Evolutionary conservation across 2,888 invertebrate species (phyloP).

Genomic region (Agrochola litura): DNA sequence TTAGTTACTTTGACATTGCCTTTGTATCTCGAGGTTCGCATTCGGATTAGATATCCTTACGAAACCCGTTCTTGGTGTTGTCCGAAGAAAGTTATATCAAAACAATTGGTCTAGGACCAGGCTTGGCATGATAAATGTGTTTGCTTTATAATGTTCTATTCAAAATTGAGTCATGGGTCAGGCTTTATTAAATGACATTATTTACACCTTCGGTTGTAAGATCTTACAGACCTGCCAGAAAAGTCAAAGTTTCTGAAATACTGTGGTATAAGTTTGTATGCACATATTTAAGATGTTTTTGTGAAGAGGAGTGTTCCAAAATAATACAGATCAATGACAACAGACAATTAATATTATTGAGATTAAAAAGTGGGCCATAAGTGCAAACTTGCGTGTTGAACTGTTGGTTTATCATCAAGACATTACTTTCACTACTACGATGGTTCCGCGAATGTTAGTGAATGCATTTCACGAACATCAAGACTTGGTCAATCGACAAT

Average conservation of each 20-base stretch:
- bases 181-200: not conserved
- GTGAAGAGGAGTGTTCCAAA: not conserved
- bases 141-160: not conserved
- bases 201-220: not conserved
- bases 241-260: not conserved
- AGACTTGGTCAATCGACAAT: slow-evolving; percentile 62
- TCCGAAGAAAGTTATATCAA: slow-evolving; percentile 54
- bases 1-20: slow-evolving; percentile 52
- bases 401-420: slow-evolving; percentile 57
- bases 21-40: slow-evolving; percentile 32
- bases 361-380: slow-evolving; percentile 32
- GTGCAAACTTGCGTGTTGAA: slow-evolving; percentile 51
- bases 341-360: not conserved
- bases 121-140: slow-evolving; percentile 21
- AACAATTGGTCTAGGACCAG: slow-evolving; percentile 23
- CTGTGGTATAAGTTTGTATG: not conserved
- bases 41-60: slow-evolving; percentile 33
- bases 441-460: slow-evolving; percentile 75
- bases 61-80: slow-evolving; percentile 46
- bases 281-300: not conserved
- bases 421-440: slow-evolving; percentile 80
- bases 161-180: not conserved
- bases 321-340: not conserved
- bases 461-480: slow-evolving; percentile 66
- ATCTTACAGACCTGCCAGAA: too few relatives aligned